Conservation (phyloP, 1,140 invertebrate species). For the Pristionchus pacificus region DNA sequence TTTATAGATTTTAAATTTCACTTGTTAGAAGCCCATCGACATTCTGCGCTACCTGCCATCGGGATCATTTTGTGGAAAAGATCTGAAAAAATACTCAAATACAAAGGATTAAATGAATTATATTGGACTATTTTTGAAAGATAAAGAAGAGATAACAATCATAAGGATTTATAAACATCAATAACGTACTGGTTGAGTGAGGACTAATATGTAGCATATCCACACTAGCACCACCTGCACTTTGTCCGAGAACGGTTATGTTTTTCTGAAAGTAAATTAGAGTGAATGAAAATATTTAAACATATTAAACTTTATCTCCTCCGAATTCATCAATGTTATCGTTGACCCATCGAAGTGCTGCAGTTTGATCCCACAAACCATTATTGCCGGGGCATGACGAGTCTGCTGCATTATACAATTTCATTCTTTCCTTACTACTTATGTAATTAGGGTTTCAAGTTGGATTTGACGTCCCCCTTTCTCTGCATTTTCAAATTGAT, state of each 20-base stretch:
- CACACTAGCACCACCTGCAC: constrained; percentile 77
- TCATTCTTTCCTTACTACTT: neutral
- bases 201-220: constrained; percentile 75
- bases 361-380: constrained; percentile 54
- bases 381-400: constrained; percentile 51
- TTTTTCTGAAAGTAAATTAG: too few species aligned
- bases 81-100: too few species aligned
- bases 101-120: too few species aligned
- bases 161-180: too few species aligned
- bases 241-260: constrained; percentile 62
- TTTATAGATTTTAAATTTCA: too few species aligned
- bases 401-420: constrained; percentile 29
- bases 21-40: neutral
- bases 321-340: constrained; percentile 1
- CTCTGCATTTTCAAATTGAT: too few species aligned
- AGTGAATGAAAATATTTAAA: too few species aligned
- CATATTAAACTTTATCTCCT: neutral
- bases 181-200: constrained; percentile 65
- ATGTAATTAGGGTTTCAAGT: too few species aligned
- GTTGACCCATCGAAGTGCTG: constrained; percentile 55
- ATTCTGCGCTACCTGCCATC: neutral
- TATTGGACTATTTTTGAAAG: too few species aligned
- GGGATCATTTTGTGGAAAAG: neutral
- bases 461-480: too few species aligned
- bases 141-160: too few species aligned